Conservation (phyloP, 2,888 invertebrate genomes). For the Acronicta leporina region DNA sequence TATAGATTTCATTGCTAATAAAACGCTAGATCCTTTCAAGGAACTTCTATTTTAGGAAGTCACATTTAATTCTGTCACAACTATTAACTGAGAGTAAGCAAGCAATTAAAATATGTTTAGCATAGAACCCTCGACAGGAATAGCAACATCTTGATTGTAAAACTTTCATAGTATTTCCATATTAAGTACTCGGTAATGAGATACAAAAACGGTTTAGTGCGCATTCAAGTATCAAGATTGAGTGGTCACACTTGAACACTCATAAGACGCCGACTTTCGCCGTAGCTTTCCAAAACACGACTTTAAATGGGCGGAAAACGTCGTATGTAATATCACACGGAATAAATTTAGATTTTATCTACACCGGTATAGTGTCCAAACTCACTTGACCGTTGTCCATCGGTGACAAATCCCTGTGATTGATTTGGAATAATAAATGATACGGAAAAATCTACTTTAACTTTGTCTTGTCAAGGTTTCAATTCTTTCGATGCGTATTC, state of each 20-base stretch:
- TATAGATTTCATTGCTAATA: too few relatives aligned
- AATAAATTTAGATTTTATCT: conserved; percentile 45
- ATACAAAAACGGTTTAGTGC: conserved; percentile 48
- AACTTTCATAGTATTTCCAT: conserved; percentile 54
- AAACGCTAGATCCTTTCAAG: too few relatives aligned
- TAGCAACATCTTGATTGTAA: conserved; percentile 20
- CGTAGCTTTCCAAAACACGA: conserved; percentile 85
- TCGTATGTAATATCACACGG: conserved; percentile 53
- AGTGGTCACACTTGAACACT: conserved; percentile 70
- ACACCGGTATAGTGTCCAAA: conserved; percentile 53
- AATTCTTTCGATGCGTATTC: conserved; percentile 30
- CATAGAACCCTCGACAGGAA: conserved; percentile 4
- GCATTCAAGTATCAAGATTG: conserved; percentile 74
- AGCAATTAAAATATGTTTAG: not conserved
- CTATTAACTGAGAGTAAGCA: too few relatives aligned
- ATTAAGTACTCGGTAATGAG: conserved; percentile 52
- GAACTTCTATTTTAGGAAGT: not conserved
- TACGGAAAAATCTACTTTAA: conserved; percentile 44
- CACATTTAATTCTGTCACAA: too few relatives aligned
- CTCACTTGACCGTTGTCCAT: conserved; percentile 50
- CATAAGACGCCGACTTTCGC: conserved; percentile 82
- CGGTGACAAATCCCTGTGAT: conserved; percentile 58
- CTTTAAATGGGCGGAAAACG: conserved; percentile 63
- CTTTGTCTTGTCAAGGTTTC: conserved; percentile 19
- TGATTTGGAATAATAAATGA: conserved; percentile 59